Base-by-base conservation (phyloP, 2,797 vertebrate genomes). In the Phoxinus dragarum region DNA sequence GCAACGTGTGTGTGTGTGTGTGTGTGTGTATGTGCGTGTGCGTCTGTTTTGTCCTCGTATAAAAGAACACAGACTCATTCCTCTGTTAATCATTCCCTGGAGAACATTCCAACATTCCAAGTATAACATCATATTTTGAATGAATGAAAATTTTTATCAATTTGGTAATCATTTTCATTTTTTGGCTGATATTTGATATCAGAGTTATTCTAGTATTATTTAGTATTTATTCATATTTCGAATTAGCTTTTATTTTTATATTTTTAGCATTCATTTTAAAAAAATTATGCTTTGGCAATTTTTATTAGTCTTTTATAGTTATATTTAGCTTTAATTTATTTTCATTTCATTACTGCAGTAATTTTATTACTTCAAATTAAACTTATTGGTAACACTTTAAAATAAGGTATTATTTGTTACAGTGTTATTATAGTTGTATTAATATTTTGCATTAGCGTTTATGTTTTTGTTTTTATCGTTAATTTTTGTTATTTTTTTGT, bases 71-170 rank as follows among this genome's bases (percentile, higher is more conserved):
- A 77, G 36, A 10, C 36, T 27, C 54, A 40, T 59, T 76, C 11
- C 49, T 56, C 49, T 76, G 74, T 56, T 49, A n/a, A 76, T 27
- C 11, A 76, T 75, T 76, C 34, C 11, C 19, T 38, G 6, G 21
- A 56, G 23, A 77, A 77, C 12, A 40, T 36, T 74, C 16, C 31
- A 74, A 74, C 54, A 56, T 64, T 34, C 6, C 64, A 17, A 17
- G 6, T 27, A 8, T 34, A 8, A 14, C 52, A 59, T 59, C 36
- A 12, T 83, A 88, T 82, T 89, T 81, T 80, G 88, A 77, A 75
- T 78, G 82, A 88, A 92, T 67, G 80, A 83, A 75, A 6, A 74
- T 52, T 47, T 47, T 1, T 17, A 34, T 73, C 1, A 47, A 17
- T 47, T 47, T 73, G 3, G 16, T 12, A 6, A 72, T 42, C 7